Percentiles rank a stretch among this genome's conserved stretches.
Evolutionary conservation across 1,140 invertebrate species (phyloP).

Genomic region (Hirudo medicinalis): DNA sequence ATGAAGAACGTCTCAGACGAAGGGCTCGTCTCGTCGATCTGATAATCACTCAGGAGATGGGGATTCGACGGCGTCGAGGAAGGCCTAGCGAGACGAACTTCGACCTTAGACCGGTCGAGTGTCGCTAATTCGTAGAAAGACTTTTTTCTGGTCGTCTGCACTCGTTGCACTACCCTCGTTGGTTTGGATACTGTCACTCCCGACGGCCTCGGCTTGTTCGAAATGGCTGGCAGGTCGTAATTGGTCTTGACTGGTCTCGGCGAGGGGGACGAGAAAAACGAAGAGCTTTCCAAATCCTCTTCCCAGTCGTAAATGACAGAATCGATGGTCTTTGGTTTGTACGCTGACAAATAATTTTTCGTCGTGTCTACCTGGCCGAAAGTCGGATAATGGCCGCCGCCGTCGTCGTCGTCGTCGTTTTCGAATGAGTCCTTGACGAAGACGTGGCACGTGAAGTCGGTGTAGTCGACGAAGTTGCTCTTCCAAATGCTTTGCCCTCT

Average conservation of each 20-base stretch:
- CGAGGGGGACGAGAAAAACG: too few species aligned
- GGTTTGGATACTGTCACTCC: too few species aligned
- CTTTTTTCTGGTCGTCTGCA: too few species aligned
- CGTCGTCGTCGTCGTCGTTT: too few species aligned
- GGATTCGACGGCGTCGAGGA: not conserved
- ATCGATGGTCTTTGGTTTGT: not conserved
- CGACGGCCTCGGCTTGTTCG: too few species aligned
- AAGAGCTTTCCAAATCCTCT: not conserved
- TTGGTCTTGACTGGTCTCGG: too few species aligned
- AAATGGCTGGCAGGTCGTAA: too few species aligned
- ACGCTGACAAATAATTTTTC: not conserved
- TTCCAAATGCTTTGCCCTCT: not conserved
- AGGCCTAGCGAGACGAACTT: not conserved
- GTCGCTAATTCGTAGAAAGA: not conserved
- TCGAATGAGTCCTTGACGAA: not conserved
- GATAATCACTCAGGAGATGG: not conserved
- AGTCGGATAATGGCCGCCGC: too few species aligned
- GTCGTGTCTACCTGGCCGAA: not conserved
- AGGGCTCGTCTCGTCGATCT: too few species aligned
- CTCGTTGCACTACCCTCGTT: too few species aligned
- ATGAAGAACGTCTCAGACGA: not conserved
- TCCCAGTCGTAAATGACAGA: not conserved
- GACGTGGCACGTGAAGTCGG: not conserved
- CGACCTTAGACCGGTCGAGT: not conserved
- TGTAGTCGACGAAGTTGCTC: not conserved